phyloP scores from a whole-genome alignment of 2,888 invertebrate genomes.

The Hecatera dysodea region DNA sequence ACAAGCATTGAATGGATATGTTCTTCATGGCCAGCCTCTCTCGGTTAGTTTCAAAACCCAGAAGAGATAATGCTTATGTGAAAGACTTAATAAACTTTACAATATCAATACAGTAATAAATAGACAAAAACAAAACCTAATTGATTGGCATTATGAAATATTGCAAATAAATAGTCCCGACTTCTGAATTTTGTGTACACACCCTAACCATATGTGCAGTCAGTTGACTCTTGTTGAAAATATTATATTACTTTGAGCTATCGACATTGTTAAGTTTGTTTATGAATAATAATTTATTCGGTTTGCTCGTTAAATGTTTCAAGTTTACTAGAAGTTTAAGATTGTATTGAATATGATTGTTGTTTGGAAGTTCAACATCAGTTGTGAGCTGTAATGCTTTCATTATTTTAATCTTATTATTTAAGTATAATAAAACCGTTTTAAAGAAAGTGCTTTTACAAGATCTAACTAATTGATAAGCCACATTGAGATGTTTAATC shows the following conservation, averaged over 20 bases:
- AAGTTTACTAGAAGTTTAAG: constrained; percentile 90
- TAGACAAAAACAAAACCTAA: constrained; percentile 83
- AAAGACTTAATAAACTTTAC: constrained; percentile 84
- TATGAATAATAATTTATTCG: constrained; percentile 91
- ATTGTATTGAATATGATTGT: constrained; percentile 89
- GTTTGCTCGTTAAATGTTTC: constrained; percentile 91
- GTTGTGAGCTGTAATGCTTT: constrained; percentile 89
- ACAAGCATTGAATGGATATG: constrained; percentile 89
- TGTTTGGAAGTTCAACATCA: constrained; percentile 87
- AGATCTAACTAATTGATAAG: constrained; percentile 90
- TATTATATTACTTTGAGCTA: constrained; percentile 90
- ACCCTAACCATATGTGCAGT: constrained; percentile 81
- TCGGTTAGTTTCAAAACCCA: constrained; percentile 90
- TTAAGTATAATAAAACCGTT: constrained; percentile 89
- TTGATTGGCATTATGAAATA: constrained; percentile 85
- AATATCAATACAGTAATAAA: constrained; percentile 90
- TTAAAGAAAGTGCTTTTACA: constrained; percentile 90
- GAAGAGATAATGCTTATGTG: constrained; percentile 89
- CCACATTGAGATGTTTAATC: constrained; percentile 91
- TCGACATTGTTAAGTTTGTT: constrained; percentile 91
- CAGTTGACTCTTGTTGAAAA: constrained; percentile 88
- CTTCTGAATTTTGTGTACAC: constrained; percentile 78
- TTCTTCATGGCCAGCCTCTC: constrained; percentile 87
- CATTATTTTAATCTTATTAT: constrained; percentile 89
- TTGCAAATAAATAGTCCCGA: constrained; percentile 79